Evolutionary conservation across 2,113 vertebrate species (phyloP).

Genomic region (Phrynocephalus versicolor): DNA sequence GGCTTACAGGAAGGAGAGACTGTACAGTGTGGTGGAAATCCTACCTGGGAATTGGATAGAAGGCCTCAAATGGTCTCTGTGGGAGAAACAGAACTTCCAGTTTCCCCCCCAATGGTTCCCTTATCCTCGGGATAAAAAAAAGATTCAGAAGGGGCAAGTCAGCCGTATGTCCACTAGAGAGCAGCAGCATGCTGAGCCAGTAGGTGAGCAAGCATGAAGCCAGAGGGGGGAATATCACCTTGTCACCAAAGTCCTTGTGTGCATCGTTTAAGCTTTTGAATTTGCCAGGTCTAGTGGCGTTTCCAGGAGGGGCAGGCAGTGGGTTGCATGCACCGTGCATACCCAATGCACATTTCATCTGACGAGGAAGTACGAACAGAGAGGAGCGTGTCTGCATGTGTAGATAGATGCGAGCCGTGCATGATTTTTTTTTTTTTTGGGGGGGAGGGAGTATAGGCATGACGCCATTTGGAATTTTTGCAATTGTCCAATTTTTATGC

Average conservation of each 20-base stretch:
- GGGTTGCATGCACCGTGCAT: neutral
- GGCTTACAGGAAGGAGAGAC: too few species aligned
- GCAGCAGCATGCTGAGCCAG: conserved; percentile 57
- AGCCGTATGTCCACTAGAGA: conserved; percentile 62
- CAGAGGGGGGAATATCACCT: neutral
- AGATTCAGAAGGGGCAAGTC: conserved; percentile 65
- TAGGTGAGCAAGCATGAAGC: neutral
- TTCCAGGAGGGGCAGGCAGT: neutral
- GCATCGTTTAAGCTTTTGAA: neutral
- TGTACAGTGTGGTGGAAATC: neutral
- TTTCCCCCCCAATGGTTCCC: neutral
- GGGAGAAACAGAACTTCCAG: too few species aligned
- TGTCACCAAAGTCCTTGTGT: neutral
- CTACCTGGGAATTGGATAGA: neutral
- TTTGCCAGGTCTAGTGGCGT: neutral
- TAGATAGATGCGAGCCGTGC: neutral
- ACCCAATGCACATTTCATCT: too few species aligned
- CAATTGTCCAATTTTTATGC: too few species aligned
- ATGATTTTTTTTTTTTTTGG: too few species aligned
- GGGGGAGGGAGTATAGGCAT: neutral
- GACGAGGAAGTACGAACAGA: neutral
- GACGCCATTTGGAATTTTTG: fast-evolving
- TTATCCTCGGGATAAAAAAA: too few species aligned
- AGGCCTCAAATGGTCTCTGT: too few species aligned
- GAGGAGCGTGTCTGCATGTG: neutral